A percentile compares a stretch with the other conserved stretches of the same genome.
Conservation (phyloP, 2,888 invertebrate genomes). For the Parnassius mnemosyne region DNA sequence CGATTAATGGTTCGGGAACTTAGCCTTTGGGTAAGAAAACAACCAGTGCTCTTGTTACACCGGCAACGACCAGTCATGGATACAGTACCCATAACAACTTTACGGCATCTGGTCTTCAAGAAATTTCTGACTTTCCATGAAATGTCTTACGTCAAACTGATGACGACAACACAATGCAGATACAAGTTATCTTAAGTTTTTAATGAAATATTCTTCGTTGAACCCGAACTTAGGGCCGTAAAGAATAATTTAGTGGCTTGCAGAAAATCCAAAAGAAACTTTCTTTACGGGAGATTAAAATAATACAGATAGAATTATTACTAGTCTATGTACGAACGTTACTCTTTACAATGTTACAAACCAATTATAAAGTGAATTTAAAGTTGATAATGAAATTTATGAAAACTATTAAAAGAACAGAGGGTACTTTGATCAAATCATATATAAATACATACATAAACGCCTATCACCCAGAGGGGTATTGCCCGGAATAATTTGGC, state of each 20-base stretch:
- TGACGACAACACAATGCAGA: conserved; percentile 46
- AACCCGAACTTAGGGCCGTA: conserved; percentile 47
- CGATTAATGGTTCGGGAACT: too few species aligned
- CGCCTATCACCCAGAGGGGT: too few species aligned
- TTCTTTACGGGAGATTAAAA: conserved; percentile 15
- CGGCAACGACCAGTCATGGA: too few species aligned
- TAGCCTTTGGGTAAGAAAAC: too few species aligned
- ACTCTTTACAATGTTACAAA: neutral
- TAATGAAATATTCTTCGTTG: conserved; percentile 67
- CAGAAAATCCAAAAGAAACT: conserved; percentile 31
- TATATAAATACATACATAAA: too few species aligned
- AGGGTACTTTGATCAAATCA: too few species aligned
- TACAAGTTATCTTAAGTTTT: conserved; percentile 68
- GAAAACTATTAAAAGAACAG: neutral
- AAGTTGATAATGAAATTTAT: neutral
- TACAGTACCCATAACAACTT: too few species aligned
- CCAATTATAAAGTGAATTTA: conserved; percentile 2
- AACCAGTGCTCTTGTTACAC: too few species aligned
- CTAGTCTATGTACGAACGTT: conserved; percentile 4
- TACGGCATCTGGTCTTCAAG: too few species aligned
- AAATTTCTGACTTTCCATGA: neutral
- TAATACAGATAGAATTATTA: neutral
- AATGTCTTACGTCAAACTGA: neutral
- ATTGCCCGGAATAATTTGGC: too few species aligned
- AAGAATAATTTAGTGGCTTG: conserved; percentile 55